Evolutionary conservation across 2,113 vertebrate species (phyloP), one percentile per base, ranked within the genome.

Genomic region (Fulica atra): DNA sequence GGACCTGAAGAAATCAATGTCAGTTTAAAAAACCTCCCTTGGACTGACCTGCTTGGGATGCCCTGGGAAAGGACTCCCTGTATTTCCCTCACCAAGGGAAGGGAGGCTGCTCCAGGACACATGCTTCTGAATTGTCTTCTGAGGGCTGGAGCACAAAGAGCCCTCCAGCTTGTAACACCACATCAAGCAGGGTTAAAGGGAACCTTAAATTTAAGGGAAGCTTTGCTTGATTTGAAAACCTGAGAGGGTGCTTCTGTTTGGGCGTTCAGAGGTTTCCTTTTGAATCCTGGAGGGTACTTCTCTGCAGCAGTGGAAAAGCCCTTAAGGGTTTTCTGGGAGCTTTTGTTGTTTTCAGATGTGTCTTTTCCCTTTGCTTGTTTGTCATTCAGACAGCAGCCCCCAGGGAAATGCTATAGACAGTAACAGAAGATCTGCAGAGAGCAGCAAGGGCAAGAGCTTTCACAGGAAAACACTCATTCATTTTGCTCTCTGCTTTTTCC

Each of bases 361-460:
- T 86, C 61, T 94, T 92, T 71, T 93, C 88, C 88, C 73, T 95
- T 95, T 8, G 4, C 29, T 95, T 94, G 73, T 93, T 96, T 95
- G 85, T 89, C 93, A 92, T 81, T 86, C 89, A 91, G 81, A 91
- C 38, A 82, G 82, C 28, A 92, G 66, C 87, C 94, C 91, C 84
- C 72, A 94, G 95, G 85, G 78, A 94, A 92, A 95, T 71, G 74
- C 48, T 80, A 53, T 17, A 88, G 83, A 94, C 36, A 81, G 74
- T 25, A 88, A 65, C n/a, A 60, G 61, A 87, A 42, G 25, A 89
- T 65, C 36, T 68, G 36, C 56, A 87, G 74, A 69, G 23, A 87
- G n/a, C 1, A 0, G 33, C 29, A 73, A 87, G 42, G 40, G 24
- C 4, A 5, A 83, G 80, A 64, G 28, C 16, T 57, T 65, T 77